Evolutionary conservation across 92 coral and sea anemone genomes (phyloP).

Genomic region (Porites cylindrica): DNA sequence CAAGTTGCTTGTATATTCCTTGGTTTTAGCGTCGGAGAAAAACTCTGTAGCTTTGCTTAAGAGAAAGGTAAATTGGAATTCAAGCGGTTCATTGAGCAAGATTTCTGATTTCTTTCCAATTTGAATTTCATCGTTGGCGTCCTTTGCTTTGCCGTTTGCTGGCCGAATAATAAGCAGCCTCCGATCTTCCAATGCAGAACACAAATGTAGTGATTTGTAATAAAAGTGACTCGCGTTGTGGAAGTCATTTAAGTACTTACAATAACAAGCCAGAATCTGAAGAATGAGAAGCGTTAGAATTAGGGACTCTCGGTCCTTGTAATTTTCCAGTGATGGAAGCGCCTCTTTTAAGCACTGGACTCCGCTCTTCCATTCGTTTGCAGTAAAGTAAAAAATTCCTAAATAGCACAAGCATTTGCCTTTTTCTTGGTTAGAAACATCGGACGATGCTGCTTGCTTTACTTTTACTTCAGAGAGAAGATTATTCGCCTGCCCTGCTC

Average conservation of each 20-base stretch:
- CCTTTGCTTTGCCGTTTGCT: neutral
- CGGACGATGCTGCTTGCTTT: neutral
- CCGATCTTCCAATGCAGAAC: neutral
- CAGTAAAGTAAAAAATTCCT: constrained; percentile 7
- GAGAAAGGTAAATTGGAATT: neutral
- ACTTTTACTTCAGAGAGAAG: neutral
- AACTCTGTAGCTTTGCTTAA: neutral
- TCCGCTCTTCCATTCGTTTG: neutral
- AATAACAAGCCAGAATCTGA: neutral
- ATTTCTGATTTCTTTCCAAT: neutral
- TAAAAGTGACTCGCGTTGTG: neutral
- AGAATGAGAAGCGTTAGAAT: neutral
- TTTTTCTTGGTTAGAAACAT: neutral
- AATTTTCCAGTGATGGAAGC: neutral
- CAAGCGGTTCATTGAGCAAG: neutral
- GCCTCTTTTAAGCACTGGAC: neutral
- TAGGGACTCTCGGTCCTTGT: neutral
- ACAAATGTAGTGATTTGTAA: neutral
- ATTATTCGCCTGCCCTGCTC: neutral
- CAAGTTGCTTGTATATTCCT: neutral
- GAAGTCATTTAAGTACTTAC: neutral
- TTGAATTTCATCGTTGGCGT: neutral
- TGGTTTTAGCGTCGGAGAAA: neutral
- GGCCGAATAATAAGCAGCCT: neutral
- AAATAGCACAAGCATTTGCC: constrained; percentile 29